Percentiles rank a stretch among this genome's conserved stretches.
Evolutionary conservation across 2,113 vertebrate genomes (phyloP).

Genomic region (Elachura formosa): DNA sequence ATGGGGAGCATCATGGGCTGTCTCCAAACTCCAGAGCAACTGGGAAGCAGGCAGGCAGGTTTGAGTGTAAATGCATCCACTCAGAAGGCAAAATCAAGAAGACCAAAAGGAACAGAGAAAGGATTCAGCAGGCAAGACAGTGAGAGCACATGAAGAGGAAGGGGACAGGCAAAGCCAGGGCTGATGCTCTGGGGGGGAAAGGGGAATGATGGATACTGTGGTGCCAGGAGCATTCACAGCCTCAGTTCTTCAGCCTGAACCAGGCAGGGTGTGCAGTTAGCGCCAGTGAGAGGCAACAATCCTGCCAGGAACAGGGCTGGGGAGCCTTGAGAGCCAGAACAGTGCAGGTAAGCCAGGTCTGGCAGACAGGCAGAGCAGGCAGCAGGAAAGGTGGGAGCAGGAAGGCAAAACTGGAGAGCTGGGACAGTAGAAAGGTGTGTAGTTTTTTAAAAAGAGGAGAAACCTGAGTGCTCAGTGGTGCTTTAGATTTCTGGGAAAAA

Average conservation of each 20-base stretch:
- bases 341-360: not conserved
- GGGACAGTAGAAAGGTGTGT: not conserved
- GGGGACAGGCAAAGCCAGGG: not conserved
- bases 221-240: not conserved
- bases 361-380: not conserved
- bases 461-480: not conserved
- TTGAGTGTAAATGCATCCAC: not conserved
- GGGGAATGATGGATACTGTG: accelerated
- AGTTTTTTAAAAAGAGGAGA: not conserved
- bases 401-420: accelerated
- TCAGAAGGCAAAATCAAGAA: not conserved
- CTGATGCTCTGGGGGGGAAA: not conserved
- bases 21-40: not conserved
- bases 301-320: not conserved
- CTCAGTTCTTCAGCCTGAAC: not conserved
- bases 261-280: not conserved
- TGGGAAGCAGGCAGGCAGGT: accelerated
- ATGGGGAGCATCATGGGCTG: accelerated
- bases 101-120: not conserved
- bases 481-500: not conserved
- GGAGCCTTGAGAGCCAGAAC: not conserved
- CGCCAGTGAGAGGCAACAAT: not conserved
- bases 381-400: not conserved
- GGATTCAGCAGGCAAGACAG: not conserved
- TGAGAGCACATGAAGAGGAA: not conserved